Percentiles rank a stretch among this genome's conserved stretches.
These are phyloP conservation scores for Lota lota DNA, from an alignment of 2,113 vertebrate genomes.

Conservation along the genomic window DNA sequence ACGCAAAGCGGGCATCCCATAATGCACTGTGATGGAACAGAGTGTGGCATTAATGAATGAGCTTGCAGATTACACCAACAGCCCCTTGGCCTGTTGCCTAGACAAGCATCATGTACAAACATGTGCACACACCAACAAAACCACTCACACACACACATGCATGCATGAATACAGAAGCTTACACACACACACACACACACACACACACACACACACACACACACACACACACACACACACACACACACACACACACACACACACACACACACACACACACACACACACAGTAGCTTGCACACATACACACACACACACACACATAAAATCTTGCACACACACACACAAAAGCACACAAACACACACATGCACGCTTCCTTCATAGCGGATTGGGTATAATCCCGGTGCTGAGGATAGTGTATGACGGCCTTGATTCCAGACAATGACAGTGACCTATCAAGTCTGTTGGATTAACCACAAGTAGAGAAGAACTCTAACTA, in stretches of 20 bases:
- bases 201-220: neutral
- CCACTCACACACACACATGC: neutral
- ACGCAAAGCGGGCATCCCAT: slow-evolving; percentile 18
- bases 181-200: neutral
- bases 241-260: slow-evolving; percentile 17
- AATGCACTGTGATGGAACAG: slow-evolving; percentile 35
- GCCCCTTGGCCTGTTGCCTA: slow-evolving; percentile 21
- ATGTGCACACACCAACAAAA: neutral
- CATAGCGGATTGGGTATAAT: slow-evolving; percentile 63
- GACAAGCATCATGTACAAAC: no score
- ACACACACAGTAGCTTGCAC: neutral
- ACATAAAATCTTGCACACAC: slow-evolving; percentile 9
- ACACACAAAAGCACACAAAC: neutral
- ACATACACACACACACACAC: slow-evolving; percentile 13
- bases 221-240: neutral
- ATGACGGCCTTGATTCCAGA: slow-evolving; percentile 43
- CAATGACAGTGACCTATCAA: slow-evolving; percentile 53
- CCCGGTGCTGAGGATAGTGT: slow-evolving; percentile 45
- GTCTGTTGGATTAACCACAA: slow-evolving; percentile 41
- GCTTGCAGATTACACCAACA: slow-evolving; percentile 48
- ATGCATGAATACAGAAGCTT: no score
- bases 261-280: slow-evolving; percentile 9
- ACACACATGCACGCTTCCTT: slow-evolving; percentile 3
- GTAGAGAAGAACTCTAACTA: slow-evolving; percentile 27
- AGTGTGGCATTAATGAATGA: slow-evolving; percentile 47